Evolutionary conservation across 2,888 invertebrate species (phyloP).

Genomic region (Isotomurus palustris): DNA sequence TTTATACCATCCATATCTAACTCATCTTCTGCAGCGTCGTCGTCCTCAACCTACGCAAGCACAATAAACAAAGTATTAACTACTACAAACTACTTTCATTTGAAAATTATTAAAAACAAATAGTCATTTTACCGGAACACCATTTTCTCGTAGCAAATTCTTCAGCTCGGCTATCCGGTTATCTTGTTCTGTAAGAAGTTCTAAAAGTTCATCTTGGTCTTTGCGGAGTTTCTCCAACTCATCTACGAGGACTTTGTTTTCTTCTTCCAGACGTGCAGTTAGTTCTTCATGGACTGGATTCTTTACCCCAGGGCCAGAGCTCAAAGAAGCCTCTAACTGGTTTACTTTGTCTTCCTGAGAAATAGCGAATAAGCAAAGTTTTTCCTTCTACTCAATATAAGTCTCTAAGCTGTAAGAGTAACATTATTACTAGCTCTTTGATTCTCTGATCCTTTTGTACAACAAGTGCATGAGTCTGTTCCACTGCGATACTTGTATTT

Average conservation of each 20-base stretch:
- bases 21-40: constrained; percentile 12
- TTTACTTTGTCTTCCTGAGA: constrained; percentile 30
- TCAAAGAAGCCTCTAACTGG: constrained; percentile 15
- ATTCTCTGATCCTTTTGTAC: constrained; percentile 75
- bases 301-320: constrained; percentile 11
- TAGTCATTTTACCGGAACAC: constrained; percentile 2
- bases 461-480: constrained; percentile 33
- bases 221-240: constrained; percentile 66
- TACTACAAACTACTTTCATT: background rate
- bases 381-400: background rate
- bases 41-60: constrained; percentile 14
- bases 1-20: constrained; percentile 10
- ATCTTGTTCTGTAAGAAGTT: constrained; percentile 85
- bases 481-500: constrained; percentile 25
- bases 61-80: background rate
- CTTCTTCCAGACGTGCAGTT: constrained; percentile 44
- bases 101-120: background rate
- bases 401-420: background rate
- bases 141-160: constrained; percentile 8
- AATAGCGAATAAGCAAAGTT: background rate
- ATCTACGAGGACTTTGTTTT: constrained; percentile 48
- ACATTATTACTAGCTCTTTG: constrained; percentile 52
- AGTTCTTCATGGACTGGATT: constrained; percentile 45
- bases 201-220: constrained; percentile 90
- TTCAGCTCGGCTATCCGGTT: constrained; percentile 64